Evolutionary conservation across 2,113 vertebrate species (phyloP).

Genomic region (Tupaia chinensis): DNA sequence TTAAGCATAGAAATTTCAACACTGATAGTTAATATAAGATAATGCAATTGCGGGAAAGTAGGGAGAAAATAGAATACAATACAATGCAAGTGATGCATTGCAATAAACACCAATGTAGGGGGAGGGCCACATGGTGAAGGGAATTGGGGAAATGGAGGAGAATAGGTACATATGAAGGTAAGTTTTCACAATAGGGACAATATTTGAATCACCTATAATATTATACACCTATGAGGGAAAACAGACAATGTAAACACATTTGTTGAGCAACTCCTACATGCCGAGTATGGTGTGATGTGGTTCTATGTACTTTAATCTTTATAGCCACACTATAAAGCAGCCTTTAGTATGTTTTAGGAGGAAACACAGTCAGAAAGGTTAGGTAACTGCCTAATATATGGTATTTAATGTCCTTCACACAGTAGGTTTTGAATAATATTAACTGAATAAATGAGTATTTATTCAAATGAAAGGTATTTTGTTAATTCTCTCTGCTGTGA

Average conservation of each 20-base stretch:
- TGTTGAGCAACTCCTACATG: neutral
- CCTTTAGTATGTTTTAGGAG: neutral
- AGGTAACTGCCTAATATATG: neutral
- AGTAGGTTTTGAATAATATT: neutral
- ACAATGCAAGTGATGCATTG: neutral
- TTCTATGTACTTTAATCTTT: neutral
- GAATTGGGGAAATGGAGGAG: neutral
- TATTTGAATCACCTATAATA: neutral
- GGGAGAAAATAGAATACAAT: neutral
- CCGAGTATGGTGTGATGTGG: neutral
- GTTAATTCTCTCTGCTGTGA: neutral
- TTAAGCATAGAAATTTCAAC: conserved; percentile 26
- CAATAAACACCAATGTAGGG: neutral
- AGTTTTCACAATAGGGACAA: neutral
- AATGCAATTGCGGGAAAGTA: conserved; percentile 4
- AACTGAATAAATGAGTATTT: neutral
- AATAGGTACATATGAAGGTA: neutral
- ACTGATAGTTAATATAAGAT: neutral
- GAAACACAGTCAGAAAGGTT: neutral
- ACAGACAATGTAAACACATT: neutral
- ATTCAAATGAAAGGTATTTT: neutral
- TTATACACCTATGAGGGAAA: neutral
- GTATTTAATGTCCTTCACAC: neutral
- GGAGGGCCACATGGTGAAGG: neutral
- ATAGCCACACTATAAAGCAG: conserved; percentile 3